Percentiles rank a stretch among this genome's conserved stretches.
Evolutionary conservation across 2,888 invertebrate species (phyloP).

Genomic region (Drosophila subsilvestris): DNA sequence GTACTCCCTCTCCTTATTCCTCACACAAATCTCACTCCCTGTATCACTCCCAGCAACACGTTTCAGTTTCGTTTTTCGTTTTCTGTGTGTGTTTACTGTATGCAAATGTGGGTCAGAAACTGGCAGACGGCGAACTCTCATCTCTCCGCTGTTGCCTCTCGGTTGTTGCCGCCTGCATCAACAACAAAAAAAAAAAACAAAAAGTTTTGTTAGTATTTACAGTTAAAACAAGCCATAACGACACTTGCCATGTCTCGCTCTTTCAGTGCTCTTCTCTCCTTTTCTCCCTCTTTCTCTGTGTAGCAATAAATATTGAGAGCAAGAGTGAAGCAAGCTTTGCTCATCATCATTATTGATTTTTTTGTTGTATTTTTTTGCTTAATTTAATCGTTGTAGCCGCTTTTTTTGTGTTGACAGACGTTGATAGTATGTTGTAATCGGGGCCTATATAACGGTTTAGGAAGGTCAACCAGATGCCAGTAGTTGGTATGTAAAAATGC

Average conservation of each 20-base stretch:
- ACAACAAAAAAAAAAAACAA: slow-evolving; percentile 18
- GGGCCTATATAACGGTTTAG: slow-evolving; percentile 67
- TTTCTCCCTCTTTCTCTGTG: slow-evolving; percentile 34
- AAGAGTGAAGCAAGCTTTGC: slow-evolving; percentile 43
- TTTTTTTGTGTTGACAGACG: slow-evolving; percentile 46
- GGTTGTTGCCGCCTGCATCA: neutral
- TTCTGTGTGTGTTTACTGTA: slow-evolving; percentile 35
- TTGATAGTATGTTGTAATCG: slow-evolving; percentile 67
- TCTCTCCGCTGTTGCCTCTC: slow-evolving; percentile 15
- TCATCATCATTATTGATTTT: slow-evolving; percentile 44
- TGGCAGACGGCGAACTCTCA: slow-evolving; percentile 21
- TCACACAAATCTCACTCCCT: neutral
- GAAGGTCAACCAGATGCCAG: slow-evolving; percentile 74
- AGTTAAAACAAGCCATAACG: slow-evolving; percentile 59
- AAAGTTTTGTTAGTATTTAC: slow-evolving; percentile 52
- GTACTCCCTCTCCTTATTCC: slow-evolving; percentile 11
- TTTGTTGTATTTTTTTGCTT: slow-evolving; percentile 29
- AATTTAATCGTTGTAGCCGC: slow-evolving; percentile 18
- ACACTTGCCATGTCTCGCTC: slow-evolving; percentile 2
- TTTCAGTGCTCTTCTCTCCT: slow-evolving; percentile 3
- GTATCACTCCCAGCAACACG: neutral
- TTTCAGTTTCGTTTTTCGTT: slow-evolving; percentile 33
- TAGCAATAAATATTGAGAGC: slow-evolving; percentile 66
- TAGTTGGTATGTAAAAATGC: neutral
- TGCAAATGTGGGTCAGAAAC: slow-evolving; percentile 71